These are phyloP conservation scores for Planiliza haematocheilus DNA, from an alignment of 2,113 vertebrate genomes.

Conservation along the genomic window DNA sequence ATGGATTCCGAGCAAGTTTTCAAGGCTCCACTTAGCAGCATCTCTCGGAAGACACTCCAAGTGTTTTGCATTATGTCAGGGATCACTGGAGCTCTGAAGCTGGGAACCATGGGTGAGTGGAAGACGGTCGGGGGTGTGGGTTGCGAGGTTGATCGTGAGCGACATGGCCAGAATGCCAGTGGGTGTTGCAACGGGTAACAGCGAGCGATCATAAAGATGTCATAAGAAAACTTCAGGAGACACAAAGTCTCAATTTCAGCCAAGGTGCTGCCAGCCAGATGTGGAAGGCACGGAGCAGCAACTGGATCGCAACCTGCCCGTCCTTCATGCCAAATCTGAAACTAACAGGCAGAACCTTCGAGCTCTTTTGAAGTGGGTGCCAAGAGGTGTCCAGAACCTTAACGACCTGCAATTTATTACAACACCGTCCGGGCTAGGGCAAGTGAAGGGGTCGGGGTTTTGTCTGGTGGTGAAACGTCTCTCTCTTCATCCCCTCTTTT, in stretches of 20 bases:
- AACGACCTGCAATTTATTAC: constrained; percentile 84
- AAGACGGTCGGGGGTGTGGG: constrained; percentile 15
- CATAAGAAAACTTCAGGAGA: constrained; percentile 82
- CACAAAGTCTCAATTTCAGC: constrained; percentile 85
- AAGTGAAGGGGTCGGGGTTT: constrained; percentile 77
- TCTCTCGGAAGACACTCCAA: constrained; percentile 63
- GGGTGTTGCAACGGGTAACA: constrained; percentile 60
- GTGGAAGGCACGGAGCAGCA: constrained; percentile 72
- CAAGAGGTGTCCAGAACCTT: constrained; percentile 82
- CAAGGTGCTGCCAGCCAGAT: constrained; percentile 85
- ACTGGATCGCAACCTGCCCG: constrained; percentile 67
- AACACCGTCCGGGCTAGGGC: constrained; percentile 68
- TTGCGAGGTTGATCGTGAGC: constrained; percentile 50
- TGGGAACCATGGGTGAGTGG: constrained; percentile 51
- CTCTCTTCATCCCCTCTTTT: constrained; percentile 54
- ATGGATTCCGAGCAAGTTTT: constrained; percentile 36
- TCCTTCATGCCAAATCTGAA: constrained; percentile 74
- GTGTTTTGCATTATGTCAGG: constrained; percentile 79
- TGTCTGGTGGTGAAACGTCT: constrained; percentile 68
- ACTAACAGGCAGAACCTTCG: constrained; percentile 81
- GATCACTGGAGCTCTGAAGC: constrained; percentile 38
- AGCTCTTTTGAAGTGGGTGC: constrained; percentile 81
- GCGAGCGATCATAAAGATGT: constrained; percentile 86
- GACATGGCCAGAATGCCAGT: constrained; percentile 20
- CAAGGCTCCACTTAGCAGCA: constrained; percentile 73